Evolutionary conservation across 2,888 invertebrate species (phyloP), one percentile per base, ranked within the genome.

Genomic region (Hyles lineata): DNA sequence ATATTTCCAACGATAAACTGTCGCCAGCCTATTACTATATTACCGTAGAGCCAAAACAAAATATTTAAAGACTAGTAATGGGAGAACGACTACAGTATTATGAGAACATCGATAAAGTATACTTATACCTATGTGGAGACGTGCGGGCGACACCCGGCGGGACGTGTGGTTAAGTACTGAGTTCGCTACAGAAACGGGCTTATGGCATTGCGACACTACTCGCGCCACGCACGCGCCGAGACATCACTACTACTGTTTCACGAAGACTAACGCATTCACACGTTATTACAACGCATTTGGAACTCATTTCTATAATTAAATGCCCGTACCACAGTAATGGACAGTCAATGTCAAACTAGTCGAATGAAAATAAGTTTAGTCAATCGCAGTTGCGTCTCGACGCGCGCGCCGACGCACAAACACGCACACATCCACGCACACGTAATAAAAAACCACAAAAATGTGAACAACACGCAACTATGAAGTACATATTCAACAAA

Each of bases 391-490:
- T 1, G 59, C 29, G 52, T 61, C 52, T 17, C 50, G 52, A 29
- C 21, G 11, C 25, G 29, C 62, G 55, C 62, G 29, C 62, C 58
- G 76, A 50, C 71, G 74, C 78, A 78, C 76, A 60, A 76, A 50
- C 70, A 76, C 77, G 70, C 69, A 63, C 74, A 74, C 76, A 73
- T 77, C 72, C 80, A 80, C 74, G 70, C 50, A 58, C 74, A 73
- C 70, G 74, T 78, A 78, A 76, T 35, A 78, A 79, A 79, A 81
- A 81, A 82, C 78, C 81, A 79, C 77, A 80, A 79, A 78, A 74
- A 77, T 76, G 81, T 82, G 81, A 85, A 85, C 83, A 77, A 85
- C 83, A 86, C 82, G 79, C 85, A 82, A 80, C 82, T 84, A 84
- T 83, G 79, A 84, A 83, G 77, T 80, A 79, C 77, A 74, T 77